Percentiles rank a stretch among this genome's conserved stretches.
Conservation (phyloP, 2,797 vertebrate genomes). For the Ciconia nigra region DNA sequence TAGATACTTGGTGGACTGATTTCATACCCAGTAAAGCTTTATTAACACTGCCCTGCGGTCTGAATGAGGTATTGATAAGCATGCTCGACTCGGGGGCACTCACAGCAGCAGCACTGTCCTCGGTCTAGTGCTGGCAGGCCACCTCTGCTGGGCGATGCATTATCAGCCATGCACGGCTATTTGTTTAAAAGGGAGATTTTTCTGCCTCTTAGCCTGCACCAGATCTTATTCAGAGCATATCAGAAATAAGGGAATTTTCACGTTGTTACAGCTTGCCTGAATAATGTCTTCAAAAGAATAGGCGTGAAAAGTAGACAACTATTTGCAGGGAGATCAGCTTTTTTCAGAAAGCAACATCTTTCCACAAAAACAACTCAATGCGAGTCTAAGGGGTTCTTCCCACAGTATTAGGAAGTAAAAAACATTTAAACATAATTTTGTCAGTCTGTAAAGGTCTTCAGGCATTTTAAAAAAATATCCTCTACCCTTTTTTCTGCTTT, state of each 20-base stretch:
- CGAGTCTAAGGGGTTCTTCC: neutral
- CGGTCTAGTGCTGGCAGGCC: neutral
- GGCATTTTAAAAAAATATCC: neutral
- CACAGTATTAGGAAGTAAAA: neutral
- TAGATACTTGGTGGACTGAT: neutral
- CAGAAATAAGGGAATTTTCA: neutral
- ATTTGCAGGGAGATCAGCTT: neutral
- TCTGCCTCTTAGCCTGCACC: neutral
- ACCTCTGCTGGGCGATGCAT: neutral
- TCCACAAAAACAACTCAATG: neutral
- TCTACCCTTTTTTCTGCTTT: conserved; percentile 42
- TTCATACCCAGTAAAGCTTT: neutral
- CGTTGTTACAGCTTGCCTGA: neutral
- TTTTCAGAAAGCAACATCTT: neutral
- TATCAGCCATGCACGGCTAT: neutral
- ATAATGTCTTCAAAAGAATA: neutral
- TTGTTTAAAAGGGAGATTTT: neutral
- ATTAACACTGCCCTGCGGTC: neutral
- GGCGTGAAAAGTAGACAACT: neutral
- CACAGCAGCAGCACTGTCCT: neutral
- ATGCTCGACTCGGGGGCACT: neutral
- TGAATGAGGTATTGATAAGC: accelerated
- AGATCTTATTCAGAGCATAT: neutral
- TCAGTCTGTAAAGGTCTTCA: neutral
- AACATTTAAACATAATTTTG: neutral